Percentiles rank a stretch among this genome's conserved stretches.
phyloP scores from a whole-genome alignment of 2,888 invertebrate species.

The Drosophila birchii region DNA sequence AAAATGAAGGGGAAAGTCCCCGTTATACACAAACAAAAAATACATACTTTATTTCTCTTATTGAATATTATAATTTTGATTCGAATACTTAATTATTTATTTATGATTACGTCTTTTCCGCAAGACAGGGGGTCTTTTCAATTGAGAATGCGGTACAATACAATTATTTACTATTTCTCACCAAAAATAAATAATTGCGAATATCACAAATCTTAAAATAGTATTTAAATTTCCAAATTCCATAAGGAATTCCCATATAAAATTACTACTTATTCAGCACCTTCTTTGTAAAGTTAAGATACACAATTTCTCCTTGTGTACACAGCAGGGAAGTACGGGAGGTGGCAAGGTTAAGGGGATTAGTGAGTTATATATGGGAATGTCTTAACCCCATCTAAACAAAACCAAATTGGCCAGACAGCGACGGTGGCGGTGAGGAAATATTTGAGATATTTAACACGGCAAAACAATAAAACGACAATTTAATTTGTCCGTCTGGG shows the following conservation, averaged over 20 bases:
- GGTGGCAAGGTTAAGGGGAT: conserved; percentile 48
- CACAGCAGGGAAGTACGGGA: conserved; percentile 16
- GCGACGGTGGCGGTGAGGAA: conserved; percentile 49
- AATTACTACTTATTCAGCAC: too few relatives aligned
- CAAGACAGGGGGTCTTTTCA: not conserved
- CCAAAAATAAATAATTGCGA: too few relatives aligned
- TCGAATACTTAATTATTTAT: not conserved
- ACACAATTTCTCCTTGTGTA: not conserved
- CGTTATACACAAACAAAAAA: not conserved
- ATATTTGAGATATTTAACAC: conserved; percentile 68
- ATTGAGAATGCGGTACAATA: too few relatives aligned
- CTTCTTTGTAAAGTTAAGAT: not conserved
- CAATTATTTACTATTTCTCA: too few relatives aligned
- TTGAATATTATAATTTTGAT: not conserved
- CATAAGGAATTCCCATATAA: too few relatives aligned
- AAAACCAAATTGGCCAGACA: conserved; percentile 68
- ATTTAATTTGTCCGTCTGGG: conserved; percentile 71
- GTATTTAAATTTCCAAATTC: too few relatives aligned
- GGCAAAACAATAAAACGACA: conserved; percentile 74
- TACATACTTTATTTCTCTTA: not conserved
- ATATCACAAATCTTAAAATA: too few relatives aligned
- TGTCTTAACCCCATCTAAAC: conserved; percentile 79
- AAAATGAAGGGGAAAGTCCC: conserved; percentile 22
- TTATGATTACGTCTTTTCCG: not conserved
- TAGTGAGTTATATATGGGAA: conserved; percentile 73